phyloP scores from a whole-genome alignment of 2,113 vertebrate genomes.

The Baryphthengus martii region DNA sequence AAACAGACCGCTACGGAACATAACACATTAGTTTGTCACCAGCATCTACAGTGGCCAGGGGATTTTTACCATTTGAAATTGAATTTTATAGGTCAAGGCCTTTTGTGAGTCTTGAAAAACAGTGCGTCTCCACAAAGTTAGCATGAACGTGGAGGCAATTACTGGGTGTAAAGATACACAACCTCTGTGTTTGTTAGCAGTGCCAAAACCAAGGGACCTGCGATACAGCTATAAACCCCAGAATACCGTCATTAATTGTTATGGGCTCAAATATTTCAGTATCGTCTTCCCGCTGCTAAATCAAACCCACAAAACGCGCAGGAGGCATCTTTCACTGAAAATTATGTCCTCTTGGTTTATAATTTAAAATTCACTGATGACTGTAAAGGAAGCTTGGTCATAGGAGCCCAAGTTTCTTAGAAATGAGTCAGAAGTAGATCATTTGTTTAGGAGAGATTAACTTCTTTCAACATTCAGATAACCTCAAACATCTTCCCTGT shows the following conservation, averaged over 20 bases:
- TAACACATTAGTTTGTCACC: conserved; percentile 68
- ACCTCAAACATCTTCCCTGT: neutral
- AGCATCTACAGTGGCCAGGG: conserved; percentile 44
- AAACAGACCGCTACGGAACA: conserved; percentile 68
- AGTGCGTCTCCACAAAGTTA: conserved; percentile 29
- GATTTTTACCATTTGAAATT: conserved; percentile 73
- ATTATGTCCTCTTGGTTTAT: neutral
- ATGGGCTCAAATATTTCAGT: neutral
- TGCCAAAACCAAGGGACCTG: neutral
- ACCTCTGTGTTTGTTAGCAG: conserved; percentile 43
- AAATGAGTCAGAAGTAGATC: conserved; percentile 14
- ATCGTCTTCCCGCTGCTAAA: neutral
- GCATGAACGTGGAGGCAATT: conserved; percentile 5
- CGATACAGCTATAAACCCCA: neutral
- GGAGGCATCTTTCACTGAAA: neutral
- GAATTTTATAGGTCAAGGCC: conserved; percentile 69
- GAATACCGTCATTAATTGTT: conserved; percentile 44
- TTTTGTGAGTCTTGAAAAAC: conserved; percentile 53
- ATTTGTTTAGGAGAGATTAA: conserved; percentile 7
- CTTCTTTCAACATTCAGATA: conserved; percentile 17
- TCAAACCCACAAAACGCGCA: conserved; percentile 3
- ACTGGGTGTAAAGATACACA: neutral
- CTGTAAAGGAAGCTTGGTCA: conserved; percentile 27
- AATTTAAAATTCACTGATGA: conserved; percentile 11
- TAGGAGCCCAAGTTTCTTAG: neutral